Evolutionary conservation across 2,113 vertebrate species (phyloP), one percentile per base, ranked within the genome.

Genomic region (Rhinopomastus cyanomelas): DNA sequence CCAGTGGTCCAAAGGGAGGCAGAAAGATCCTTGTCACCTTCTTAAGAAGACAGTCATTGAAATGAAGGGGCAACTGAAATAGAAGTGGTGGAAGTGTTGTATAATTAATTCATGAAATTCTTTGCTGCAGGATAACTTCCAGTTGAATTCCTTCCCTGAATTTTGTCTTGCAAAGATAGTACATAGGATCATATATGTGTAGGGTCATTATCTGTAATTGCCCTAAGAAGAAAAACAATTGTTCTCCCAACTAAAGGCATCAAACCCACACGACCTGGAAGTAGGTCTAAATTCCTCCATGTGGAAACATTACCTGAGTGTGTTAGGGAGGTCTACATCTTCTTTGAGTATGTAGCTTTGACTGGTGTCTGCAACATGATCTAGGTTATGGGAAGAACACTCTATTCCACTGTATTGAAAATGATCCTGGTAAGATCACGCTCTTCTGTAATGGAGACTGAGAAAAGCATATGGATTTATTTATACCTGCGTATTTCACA

Each of bases 61-160:
- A 94, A 95, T 85, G 83, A 90, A 94, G 75, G 90, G 51, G 42
- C 64, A 77, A 66, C 80, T 90, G 87, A 80, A 89, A 87, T 94
- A 66, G 72, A 87, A 82, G 67, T n/a, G 59, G 59, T 87, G 85
- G 62, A 61, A 90, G 32, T 69, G 48, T 37, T 87, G 78, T 73
- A 37, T 90, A 93, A 95, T 77, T 93, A 84, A 92, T 55, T 37
- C 51, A 29, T 25, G n/a, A 25, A 79, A 76, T 93, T 81, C 74
- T 81, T 92, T 81, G 81, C 91, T 23, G 51, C 32, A 29, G 84
- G 73, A 51, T 74, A 69, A 74, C 23, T 94, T 92, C 86, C 79
- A 75, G 88, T 64, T 2, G 3, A 89, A 90, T 93, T 94, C 83
- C 39, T 71, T 65, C 27, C 1, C 37, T 73, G 74, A 85, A 89